Conservation (phyloP, 2,113 vertebrate genomes). For the Picathartes gymnocephalus region DNA sequence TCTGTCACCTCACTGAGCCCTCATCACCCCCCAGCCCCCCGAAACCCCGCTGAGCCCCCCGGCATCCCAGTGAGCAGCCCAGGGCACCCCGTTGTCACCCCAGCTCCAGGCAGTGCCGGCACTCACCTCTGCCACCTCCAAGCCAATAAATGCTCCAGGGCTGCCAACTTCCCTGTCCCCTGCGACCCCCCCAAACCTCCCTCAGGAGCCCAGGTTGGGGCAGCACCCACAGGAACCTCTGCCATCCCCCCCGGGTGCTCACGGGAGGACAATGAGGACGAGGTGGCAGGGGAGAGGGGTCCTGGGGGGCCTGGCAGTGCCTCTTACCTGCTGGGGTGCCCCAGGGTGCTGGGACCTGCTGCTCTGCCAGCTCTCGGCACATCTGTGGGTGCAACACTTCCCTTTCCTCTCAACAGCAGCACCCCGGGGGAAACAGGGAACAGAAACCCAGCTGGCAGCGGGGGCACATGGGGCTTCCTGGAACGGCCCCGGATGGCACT, state of each 20-base stretch:
- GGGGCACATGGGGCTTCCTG: background rate
- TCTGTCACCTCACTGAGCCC: background rate
- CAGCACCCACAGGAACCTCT: background rate
- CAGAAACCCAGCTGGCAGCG: background rate
- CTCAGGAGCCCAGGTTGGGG: rapidly evolving
- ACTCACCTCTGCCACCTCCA: background rate
- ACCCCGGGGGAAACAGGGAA: background rate
- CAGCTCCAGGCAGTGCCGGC: background rate
- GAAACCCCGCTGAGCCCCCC: background rate
- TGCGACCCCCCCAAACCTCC: background rate
- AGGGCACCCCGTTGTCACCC: background rate
- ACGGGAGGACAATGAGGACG: rapidly evolving
- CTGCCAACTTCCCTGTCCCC: background rate
- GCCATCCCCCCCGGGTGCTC: rapidly evolving
- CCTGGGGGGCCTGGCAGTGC: rapidly evolving
- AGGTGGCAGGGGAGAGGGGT: rapidly evolving
- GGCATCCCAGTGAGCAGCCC: no score
- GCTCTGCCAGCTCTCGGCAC: background rate
- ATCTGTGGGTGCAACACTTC: background rate
- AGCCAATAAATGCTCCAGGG: rapidly evolving
- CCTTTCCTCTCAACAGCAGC: background rate
- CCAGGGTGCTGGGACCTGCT: rapidly evolving
- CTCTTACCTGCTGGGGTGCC: background rate
- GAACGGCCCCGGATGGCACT: background rate
- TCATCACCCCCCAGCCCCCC: background rate